Conservation (phyloP, 2,888 invertebrate species). For the Bellardia bayeri region DNA sequence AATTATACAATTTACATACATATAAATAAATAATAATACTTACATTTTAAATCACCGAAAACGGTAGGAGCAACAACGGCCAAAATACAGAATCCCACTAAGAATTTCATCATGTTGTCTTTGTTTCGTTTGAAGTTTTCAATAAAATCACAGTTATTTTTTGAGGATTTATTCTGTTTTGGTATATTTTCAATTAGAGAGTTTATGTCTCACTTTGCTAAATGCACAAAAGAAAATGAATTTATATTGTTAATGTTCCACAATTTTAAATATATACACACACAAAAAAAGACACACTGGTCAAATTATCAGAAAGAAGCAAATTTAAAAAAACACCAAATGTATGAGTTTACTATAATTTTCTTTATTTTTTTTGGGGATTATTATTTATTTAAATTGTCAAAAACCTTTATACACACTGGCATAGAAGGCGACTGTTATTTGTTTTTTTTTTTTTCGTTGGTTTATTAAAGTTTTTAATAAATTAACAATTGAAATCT, state of each 20-base stretch:
- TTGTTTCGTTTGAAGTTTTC: conserved; percentile 36
- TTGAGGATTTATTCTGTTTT: conserved; percentile 38
- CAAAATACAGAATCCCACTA: conserved; percentile 85
- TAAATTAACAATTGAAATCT: conserved; percentile 71
- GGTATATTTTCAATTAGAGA: conserved; percentile 57
- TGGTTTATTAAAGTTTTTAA: conserved; percentile 21
- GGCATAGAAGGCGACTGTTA: conserved; percentile 91
- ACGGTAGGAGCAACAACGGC: conserved; percentile 81
- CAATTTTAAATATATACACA: conserved; percentile 78
- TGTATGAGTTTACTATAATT: conserved; percentile 28
- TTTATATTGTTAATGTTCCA: conserved; percentile 74
- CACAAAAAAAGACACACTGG: conserved; percentile 31
- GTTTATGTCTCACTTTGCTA: conserved; percentile 75
- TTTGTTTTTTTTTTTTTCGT: conserved; percentile 43
- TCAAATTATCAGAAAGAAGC: conserved; percentile 49
- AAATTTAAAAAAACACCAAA: conserved; percentile 51
- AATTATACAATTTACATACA: background rate
- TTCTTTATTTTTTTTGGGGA: conserved; percentile 58
- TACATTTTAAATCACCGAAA: conserved; percentile 87
- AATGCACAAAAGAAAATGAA: conserved; percentile 82
- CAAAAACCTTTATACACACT: conserved; percentile 94
- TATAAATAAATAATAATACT: conserved; percentile 84
- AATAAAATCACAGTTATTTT: conserved; percentile 79
- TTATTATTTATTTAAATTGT: conserved; percentile 75
- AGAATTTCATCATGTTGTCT: conserved; percentile 85